phyloP scores from a whole-genome alignment of 2,797 vertebrate genomes.

The Trichosurus vulpecula region DNA sequence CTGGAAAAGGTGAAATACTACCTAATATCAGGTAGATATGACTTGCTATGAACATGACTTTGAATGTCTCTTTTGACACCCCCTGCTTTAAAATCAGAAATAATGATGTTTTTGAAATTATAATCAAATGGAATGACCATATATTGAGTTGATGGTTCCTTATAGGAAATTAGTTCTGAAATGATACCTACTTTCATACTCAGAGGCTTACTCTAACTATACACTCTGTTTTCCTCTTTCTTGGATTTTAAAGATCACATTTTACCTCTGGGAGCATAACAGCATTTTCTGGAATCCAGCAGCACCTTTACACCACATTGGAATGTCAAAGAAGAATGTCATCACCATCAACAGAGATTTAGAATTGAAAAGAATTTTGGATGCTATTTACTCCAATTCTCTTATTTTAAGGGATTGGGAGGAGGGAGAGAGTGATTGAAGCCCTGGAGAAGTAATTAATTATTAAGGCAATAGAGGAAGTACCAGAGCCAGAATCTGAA shows the following conservation, averaged over 20 bases:
- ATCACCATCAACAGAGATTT: not conserved
- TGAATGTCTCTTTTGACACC: not conserved
- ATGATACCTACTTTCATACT: conserved; percentile 23
- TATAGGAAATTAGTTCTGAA: conserved; percentile 40
- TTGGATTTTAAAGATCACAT: not conserved
- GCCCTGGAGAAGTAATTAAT: not conserved
- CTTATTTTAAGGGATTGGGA: not conserved
- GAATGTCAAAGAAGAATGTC: not conserved
- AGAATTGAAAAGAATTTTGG: not conserved
- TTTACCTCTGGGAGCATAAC: not conserved
- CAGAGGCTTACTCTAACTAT: not conserved
- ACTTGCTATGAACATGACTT: not conserved
- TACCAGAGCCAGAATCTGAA: not conserved
- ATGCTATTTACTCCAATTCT: not conserved
- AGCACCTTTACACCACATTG: not conserved
- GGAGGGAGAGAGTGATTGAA: not conserved
- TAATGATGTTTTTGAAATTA: conserved; percentile 1
- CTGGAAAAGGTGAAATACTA: not conserved
- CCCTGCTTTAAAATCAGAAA: conserved; percentile 49
- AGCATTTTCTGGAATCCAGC: not conserved
- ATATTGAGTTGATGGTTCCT: conserved; percentile 24
- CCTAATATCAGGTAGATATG: not conserved
- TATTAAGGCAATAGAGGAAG: not conserved
- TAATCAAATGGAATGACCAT: not conserved
- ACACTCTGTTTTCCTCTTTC: not conserved